These are phyloP conservation scores for Ctenochaetus hawaiiensis DNA, from an alignment of 2,797 vertebrate genomes.

Conservation along the genomic window DNA sequence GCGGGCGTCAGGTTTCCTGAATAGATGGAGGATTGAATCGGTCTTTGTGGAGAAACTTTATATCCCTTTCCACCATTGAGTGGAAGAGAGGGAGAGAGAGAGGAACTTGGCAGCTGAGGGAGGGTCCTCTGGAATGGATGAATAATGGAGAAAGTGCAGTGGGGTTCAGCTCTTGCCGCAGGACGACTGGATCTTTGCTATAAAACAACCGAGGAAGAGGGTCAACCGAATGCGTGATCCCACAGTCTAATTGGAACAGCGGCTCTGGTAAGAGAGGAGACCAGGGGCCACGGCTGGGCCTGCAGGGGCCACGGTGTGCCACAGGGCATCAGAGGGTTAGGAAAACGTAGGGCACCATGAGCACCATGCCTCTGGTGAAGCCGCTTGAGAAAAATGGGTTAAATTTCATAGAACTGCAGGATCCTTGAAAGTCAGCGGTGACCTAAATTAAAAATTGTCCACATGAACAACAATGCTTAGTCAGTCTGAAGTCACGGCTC, in stretches of 20 bases:
- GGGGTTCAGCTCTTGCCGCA: conserved; percentile 67
- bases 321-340: not conserved
- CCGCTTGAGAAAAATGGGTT: not conserved
- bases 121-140: conserved; percentile 75
- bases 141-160: conserved; percentile 69
- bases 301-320: not conserved
- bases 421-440: not conserved
- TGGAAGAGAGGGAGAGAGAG: conserved; percentile 43
- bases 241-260: conserved; percentile 67
- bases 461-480: not conserved
- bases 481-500: not conserved
- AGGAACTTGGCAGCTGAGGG: conserved; percentile 80
- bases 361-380: not conserved
- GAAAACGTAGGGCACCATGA: not conserved
- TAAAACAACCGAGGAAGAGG: conserved; percentile 77
- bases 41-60: conserved; percentile 95
- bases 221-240: conserved; percentile 67
- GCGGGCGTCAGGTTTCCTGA: conserved; percentile 90
- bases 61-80: conserved; percentile 89
- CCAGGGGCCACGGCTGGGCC: conserved; percentile 12
- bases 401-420: not conserved
- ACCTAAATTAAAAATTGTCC: not conserved
- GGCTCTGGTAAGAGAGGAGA: conserved; percentile 61
- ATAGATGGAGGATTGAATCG: conserved; percentile 89
- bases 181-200: conserved; percentile 61